phyloP scores from a whole-genome alignment of 1,140 invertebrate genomes.

The Penaeus indicus region DNA sequence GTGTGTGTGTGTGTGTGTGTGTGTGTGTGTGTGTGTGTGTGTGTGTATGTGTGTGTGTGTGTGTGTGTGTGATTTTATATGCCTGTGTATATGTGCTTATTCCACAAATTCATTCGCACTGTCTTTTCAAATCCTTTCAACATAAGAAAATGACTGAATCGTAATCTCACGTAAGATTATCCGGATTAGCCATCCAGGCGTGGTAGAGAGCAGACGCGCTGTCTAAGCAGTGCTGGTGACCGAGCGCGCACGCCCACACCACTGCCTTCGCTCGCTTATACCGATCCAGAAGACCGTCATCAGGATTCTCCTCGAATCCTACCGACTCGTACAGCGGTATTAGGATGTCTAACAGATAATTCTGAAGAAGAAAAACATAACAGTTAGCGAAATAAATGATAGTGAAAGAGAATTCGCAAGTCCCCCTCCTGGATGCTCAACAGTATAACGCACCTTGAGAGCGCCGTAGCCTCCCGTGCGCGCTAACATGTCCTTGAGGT shows the following conservation, averaged over 20 bases:
- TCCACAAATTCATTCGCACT: no score
- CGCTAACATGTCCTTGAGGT: constrained; percentile 52
- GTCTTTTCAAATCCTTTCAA: no score
- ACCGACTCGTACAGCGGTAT: constrained; percentile 34
- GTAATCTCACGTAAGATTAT: background rate
- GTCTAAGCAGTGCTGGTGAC: constrained; percentile 55
- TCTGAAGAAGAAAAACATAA: background rate
- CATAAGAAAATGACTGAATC: no score
- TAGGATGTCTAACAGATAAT: constrained; percentile 29
- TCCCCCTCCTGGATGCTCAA: background rate
- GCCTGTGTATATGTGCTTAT: no score
- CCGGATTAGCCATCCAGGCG: constrained; percentile 32
- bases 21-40: no score
- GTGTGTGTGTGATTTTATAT: no score
- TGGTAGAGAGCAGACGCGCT: constrained; percentile 36
- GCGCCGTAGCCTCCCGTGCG: constrained; percentile 48
- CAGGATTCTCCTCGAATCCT: constrained; percentile 38
- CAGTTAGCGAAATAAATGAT: background rate
- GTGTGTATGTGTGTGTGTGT: no score
- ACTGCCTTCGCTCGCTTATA: constrained; percentile 43
- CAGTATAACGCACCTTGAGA: constrained; percentile 45
- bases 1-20: no score
- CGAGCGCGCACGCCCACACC: constrained; percentile 56
- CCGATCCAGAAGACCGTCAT: constrained; percentile 59
- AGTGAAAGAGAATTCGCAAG: background rate